Conservation (phyloP, 2,113 vertebrate species). For the Passer domesticus region DNA sequence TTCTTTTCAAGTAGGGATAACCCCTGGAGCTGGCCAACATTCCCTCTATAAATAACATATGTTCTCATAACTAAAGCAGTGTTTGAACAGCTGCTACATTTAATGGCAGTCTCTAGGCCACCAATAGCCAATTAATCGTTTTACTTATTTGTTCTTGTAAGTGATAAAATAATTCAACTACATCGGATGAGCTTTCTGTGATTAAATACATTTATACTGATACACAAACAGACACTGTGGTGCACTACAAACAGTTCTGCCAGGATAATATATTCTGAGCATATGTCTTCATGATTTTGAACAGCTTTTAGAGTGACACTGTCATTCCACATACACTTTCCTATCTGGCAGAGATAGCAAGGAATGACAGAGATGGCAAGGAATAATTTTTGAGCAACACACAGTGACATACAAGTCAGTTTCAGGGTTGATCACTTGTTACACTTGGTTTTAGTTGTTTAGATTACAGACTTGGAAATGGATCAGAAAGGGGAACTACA, state of each 20-base stretch:
- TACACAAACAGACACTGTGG: neutral
- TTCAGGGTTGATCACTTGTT: neutral
- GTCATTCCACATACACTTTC: neutral
- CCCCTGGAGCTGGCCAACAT: conserved; percentile 44
- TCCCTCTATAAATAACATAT: conserved; percentile 54
- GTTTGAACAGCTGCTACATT: conserved; percentile 44
- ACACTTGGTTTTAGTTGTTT: neutral
- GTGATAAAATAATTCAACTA: conserved; percentile 3
- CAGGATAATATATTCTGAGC: neutral
- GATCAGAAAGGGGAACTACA: neutral
- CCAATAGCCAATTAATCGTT: conserved; percentile 4
- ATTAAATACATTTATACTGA: neutral
- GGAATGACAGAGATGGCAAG: neutral
- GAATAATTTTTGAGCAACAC: neutral
- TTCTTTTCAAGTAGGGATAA: conserved; percentile 52
- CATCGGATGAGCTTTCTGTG: neutral
- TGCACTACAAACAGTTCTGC: conserved; percentile 1
- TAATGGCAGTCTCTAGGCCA: neutral
- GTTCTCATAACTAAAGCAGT: conserved; percentile 35
- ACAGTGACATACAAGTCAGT: neutral
- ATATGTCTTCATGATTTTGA: conserved; percentile 4
- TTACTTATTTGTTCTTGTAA: neutral
- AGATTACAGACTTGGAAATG: neutral
- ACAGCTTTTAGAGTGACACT: conserved; percentile 4
- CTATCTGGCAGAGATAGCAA: neutral